Conservation (phyloP, 2,113 vertebrate genomes). For the Hucho hucho region DNA sequence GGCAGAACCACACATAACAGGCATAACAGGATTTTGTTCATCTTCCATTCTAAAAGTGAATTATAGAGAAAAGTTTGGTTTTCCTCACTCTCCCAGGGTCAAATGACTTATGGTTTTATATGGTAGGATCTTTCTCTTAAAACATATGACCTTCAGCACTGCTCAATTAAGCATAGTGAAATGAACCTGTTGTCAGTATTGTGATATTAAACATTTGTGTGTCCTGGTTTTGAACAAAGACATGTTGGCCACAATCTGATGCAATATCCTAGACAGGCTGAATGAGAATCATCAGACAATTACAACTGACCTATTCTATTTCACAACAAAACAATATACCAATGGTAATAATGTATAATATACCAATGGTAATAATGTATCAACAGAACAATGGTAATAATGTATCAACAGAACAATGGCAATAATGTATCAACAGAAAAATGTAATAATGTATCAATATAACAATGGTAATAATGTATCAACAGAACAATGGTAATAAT, state of each 20-base stretch:
- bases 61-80: constrained; percentile 28
- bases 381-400: no score
- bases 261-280: neutral
- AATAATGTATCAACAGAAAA: no score
- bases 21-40: constrained; percentile 41
- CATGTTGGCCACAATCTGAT: neutral
- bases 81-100: constrained; percentile 7
- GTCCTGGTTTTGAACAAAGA: neutral
- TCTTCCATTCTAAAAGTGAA: constrained; percentile 43
- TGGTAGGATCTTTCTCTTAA: constrained; percentile 40
- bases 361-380: neutral
- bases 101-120: constrained; percentile 51
- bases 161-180: neutral
- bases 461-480: neutral
- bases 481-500: neutral
- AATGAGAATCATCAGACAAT: neutral
- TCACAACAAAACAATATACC: neutral
- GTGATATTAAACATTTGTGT: neutral
- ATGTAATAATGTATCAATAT: neutral
- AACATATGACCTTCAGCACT: neutral
- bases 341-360: no score
- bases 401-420: neutral
- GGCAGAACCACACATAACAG: constrained; percentile 53
- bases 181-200: neutral
- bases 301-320: neutral